Conservation (phyloP, 2,113 vertebrate genomes). For the Blennius ocellaris region DNA sequence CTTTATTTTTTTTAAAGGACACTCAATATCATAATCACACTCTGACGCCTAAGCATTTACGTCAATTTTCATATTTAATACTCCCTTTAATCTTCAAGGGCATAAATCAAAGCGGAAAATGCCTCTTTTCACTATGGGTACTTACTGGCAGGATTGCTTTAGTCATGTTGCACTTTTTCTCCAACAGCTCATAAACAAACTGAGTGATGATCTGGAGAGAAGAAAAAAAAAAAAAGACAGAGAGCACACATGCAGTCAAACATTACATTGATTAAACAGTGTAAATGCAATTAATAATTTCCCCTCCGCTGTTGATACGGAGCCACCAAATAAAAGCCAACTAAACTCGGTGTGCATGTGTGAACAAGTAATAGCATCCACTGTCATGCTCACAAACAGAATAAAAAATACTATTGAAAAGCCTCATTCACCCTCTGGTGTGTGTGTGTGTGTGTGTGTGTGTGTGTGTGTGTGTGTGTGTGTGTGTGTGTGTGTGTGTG, state of each 20-base stretch:
- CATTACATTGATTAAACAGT: slow-evolving; percentile 38
- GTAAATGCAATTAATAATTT: slow-evolving; percentile 49
- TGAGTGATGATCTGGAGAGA: slow-evolving; percentile 93
- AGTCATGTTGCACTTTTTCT: slow-evolving; percentile 94
- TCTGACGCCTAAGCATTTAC: slow-evolving; percentile 62
- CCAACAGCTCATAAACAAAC: slow-evolving; percentile 93
- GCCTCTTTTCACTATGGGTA: slow-evolving; percentile 66
- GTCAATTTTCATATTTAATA: slow-evolving; percentile 77
- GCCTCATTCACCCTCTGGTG: slow-evolving; percentile 63
- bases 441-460: slow-evolving; percentile 15
- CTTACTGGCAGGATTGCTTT: slow-evolving; percentile 95
- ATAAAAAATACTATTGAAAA: slow-evolving; percentile 64
- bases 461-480: slow-evolving; percentile 36
- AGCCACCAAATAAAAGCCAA: slow-evolving; percentile 53
- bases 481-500: slow-evolving; percentile 30
- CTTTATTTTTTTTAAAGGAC: slow-evolving; percentile 55
- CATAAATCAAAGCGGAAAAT: slow-evolving; percentile 69
- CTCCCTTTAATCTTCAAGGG: slow-evolving; percentile 80
- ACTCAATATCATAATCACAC: slow-evolving; percentile 71
- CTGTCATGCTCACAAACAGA: slow-evolving; percentile 57
- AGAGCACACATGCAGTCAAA: slow-evolving; percentile 48
- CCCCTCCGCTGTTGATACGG: slow-evolving; percentile 47
- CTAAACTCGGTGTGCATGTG: slow-evolving; percentile 45
- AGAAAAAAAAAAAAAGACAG: slow-evolving; percentile 52
- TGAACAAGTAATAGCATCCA: slow-evolving; percentile 57